Base-by-base conservation (phyloP, 2,888 invertebrate genomes). In the Drosophila mulleri region DNA sequence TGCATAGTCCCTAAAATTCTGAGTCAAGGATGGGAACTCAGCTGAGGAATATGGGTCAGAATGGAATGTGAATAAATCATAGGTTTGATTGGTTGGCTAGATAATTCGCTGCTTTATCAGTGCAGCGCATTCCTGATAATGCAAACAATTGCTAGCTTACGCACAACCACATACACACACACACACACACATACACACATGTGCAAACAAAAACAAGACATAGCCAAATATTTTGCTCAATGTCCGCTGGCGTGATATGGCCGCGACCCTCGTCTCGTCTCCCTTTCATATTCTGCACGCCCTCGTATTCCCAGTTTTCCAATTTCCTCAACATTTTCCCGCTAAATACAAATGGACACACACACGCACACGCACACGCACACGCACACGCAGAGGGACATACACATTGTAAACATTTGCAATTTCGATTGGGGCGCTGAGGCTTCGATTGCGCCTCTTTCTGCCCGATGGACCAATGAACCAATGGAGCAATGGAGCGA, bases 361-460 rank as follows among this genome's bases (percentile, higher is more conserved):
- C 56, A 29, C 29, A 5, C 29, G 8, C 29, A 29, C 32, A 35
- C 52, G 42, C 45, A 48, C 54, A 52, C 54, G 1, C 32, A 9
- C 9, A 42, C 52, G 16, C 47, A 57, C 56, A 48, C 35, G 47
- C 42, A 41, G 26, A 41, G 47, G 26, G 41, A 58, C 44, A 42
- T 18, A 54, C 41, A 47, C 45, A 60, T 20, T 39, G 71, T 61
- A 64, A 79, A 79, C 77, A 79, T 78, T 78, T 78, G 72, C 75
- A 71, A 77, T 67, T 78, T 78, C 61, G 77, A 72, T 78, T 78
- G 77, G 67, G 79, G 77, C 53, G n/a, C 53, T 48, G 67, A 59
- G 76, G 77, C 71, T 79, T 79, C 79, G 79, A 79, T 79, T 79
- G 79, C 79, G 71, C 71, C 63, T 47, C 67, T 79, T 52, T 9